These are phyloP conservation scores for Nyctibius bracteatus DNA, from an alignment of 2,113 vertebrate genomes.

Conservation along the genomic window DNA sequence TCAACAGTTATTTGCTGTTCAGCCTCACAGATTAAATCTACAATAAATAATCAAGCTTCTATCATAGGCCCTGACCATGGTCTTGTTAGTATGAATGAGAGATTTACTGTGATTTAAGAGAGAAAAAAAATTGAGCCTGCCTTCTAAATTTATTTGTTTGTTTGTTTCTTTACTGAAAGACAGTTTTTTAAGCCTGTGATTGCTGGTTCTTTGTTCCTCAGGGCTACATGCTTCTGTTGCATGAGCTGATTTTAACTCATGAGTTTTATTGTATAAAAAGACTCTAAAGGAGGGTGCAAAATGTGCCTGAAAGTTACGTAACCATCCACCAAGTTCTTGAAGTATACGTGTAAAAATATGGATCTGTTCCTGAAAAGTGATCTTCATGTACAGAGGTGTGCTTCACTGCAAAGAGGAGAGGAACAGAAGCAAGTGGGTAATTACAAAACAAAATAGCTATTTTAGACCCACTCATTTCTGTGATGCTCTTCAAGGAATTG, in stretches of 20 bases:
- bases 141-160: background rate
- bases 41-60: background rate
- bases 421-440: background rate
- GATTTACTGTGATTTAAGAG: background rate
- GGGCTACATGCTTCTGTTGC: background rate
- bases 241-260: background rate
- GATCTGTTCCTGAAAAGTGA: background rate
- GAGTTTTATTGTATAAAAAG: background rate
- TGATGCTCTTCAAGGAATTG: background rate
- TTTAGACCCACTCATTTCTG: background rate
- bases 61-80: background rate
- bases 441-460: background rate
- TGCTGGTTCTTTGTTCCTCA: background rate
- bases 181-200: background rate
- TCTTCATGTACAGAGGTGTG: background rate
- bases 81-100: background rate
- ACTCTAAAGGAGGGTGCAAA: background rate
- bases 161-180: background rate
- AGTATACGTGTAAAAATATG: background rate
- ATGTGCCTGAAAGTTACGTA: background rate
- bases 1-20: background rate
- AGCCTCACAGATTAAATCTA: background rate
- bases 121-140: background rate
- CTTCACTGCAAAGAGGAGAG: background rate
- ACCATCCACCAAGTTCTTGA: background rate